Conservation (phyloP, 1,140 invertebrate species). For the Probaryconus sp. region DNA sequence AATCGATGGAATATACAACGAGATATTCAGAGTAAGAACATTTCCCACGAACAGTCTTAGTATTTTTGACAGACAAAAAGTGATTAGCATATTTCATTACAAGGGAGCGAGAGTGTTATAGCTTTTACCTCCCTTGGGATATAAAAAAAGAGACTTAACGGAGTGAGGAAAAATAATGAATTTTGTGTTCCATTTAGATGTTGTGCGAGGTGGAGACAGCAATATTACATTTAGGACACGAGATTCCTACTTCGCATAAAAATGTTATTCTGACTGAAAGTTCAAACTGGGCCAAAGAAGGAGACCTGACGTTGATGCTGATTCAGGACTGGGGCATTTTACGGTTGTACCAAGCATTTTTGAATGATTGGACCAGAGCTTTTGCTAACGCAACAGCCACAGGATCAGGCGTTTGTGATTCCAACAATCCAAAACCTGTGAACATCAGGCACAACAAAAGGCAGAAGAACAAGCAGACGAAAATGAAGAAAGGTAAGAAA, state of each 20-base stretch:
- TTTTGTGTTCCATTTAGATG: conserved; percentile 65
- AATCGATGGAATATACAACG: conserved; percentile 70
- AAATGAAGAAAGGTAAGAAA: conserved; percentile 33
- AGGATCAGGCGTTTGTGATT: conserved; percentile 69
- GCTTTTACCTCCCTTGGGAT: no score
- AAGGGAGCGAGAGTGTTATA: no score
- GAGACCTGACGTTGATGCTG: conserved; percentile 72
- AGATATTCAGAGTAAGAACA: conserved; percentile 69
- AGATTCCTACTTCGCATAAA: conserved; percentile 61
- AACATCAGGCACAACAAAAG: conserved; percentile 51
- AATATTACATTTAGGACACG: conserved; percentile 67
- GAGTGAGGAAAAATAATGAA: conserved; percentile 16
- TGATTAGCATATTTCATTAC: no score
- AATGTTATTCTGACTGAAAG: conserved; percentile 65
- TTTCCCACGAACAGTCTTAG: not conserved
- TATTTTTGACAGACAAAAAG: conserved; percentile 3
- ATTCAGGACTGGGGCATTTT: conserved; percentile 77
- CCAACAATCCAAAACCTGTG: conserved; percentile 44
- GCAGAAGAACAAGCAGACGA: conserved; percentile 23
- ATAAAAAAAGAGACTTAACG: no score
- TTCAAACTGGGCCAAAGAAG: conserved; percentile 71
- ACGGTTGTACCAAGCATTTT: conserved; percentile 70
- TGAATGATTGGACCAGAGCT: conserved; percentile 75
- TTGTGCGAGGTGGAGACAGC: conserved; percentile 77
- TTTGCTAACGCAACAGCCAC: conserved; percentile 70